Evolutionary conservation across 1,140 invertebrate species (phyloP).

Genomic region (Camponotus pennsylvanicus): DNA sequence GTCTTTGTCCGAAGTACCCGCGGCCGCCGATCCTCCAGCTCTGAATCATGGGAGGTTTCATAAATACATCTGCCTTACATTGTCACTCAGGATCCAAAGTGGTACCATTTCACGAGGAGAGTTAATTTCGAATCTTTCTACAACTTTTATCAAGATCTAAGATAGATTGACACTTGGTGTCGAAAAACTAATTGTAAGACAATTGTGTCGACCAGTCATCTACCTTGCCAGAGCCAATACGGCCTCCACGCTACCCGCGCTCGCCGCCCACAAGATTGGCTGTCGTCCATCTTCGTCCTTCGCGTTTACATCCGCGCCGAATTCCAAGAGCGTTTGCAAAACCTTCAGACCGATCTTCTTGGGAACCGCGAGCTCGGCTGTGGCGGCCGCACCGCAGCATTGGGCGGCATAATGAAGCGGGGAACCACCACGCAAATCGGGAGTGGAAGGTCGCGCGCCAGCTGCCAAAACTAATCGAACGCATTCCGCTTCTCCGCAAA

Average conservation of each 20-base stretch:
- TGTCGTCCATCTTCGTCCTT: constrained; percentile 96
- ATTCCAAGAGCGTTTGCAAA: constrained; percentile 93
- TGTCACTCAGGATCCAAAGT: not conserved
- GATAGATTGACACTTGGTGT: not conserved
- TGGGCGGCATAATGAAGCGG: constrained; percentile 99
- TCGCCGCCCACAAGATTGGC: constrained; percentile 98
- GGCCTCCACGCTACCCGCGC: constrained; percentile 97
- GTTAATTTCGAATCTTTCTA: not conserved
- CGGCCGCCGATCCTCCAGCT: constrained; percentile 83
- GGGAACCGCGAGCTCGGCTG: constrained; percentile 87
- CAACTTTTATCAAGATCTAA: not conserved
- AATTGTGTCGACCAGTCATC: constrained; percentile 72
- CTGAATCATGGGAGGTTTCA: constrained; percentile 66
- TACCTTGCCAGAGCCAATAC: constrained; percentile 94
- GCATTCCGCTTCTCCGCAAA: constrained; percentile 96
- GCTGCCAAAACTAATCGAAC: constrained; percentile 94
- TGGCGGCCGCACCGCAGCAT: constrained; percentile 94
- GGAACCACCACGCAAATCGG: constrained; percentile 97
- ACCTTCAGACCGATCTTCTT: constrained; percentile 91
- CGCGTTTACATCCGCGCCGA: constrained; percentile 93
- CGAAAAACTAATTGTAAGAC: not conserved
- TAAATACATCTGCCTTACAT: not conserved
- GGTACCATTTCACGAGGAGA: not conserved
- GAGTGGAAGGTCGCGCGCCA: constrained; percentile 93
- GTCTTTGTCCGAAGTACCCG: constrained; percentile 88